Evolutionary conservation across 2,888 invertebrate species (phyloP).

Genomic region (Scaeva pyrastri): DNA sequence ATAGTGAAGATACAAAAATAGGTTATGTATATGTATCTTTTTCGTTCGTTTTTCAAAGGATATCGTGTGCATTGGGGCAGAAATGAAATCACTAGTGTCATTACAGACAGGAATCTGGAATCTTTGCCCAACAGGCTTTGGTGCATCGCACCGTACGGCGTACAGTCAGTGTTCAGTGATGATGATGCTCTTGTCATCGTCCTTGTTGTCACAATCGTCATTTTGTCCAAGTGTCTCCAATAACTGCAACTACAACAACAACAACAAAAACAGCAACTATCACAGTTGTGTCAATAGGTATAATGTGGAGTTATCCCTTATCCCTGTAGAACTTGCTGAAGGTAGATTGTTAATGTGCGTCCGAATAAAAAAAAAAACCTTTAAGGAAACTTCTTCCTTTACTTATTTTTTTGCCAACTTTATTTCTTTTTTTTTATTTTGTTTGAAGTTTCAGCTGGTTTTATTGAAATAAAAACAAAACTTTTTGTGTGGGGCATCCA

Average conservation of each 20-base stretch:
- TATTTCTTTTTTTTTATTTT: constrained; percentile 6
- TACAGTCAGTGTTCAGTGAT: constrained; percentile 11
- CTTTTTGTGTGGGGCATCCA: constrained; percentile 68
- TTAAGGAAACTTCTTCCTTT: constrained; percentile 50
- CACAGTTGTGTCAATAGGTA: constrained; percentile 44
- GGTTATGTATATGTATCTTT: not conserved
- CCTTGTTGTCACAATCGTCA: constrained; percentile 47
- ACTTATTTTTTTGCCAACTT: not conserved
- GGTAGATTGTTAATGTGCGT: constrained; percentile 65
- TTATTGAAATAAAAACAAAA: constrained; percentile 37
- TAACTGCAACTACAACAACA: constrained; percentile 9
- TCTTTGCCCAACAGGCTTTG: constrained; percentile 63
- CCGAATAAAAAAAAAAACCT: constrained; percentile 41
- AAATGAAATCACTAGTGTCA: constrained; percentile 71
- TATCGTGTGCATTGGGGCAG: constrained; percentile 64
- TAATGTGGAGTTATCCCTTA: constrained; percentile 58
- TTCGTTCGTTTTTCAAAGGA: constrained; percentile 45
- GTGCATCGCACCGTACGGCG: constrained; percentile 10
- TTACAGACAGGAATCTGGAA: constrained; percentile 64
- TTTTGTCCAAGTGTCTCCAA: constrained; percentile 36
- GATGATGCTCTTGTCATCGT: constrained; percentile 9
- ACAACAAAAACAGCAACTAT: constrained; percentile 40
- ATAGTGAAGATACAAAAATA: constrained; percentile 48
- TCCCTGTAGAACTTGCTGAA: constrained; percentile 51
- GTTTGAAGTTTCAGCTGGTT: constrained; percentile 11